Conservation (phyloP, 1,140 invertebrate species). For the Meteorus sp. region DNA sequence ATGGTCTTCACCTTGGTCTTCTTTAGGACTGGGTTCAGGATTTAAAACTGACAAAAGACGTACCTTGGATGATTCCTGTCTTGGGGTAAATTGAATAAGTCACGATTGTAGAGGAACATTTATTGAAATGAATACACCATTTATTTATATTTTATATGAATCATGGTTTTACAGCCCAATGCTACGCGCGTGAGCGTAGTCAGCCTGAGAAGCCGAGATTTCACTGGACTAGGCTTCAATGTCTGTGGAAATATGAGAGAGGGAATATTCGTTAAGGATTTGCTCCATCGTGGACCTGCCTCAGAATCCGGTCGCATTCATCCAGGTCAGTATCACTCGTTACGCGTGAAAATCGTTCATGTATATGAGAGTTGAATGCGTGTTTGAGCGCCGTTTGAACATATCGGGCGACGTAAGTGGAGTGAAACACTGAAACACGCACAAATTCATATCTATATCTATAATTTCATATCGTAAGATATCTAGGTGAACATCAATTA, state of each 20-base stretch:
- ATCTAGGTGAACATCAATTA: background rate
- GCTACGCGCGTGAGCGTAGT: constrained; percentile 63
- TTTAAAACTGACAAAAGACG: constrained; percentile 60
- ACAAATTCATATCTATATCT: background rate
- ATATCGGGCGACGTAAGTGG: constrained; percentile 26
- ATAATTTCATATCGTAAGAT: too few relatives aligned
- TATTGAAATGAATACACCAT: constrained; percentile 11
- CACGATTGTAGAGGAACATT: background rate
- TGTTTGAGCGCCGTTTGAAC: constrained; percentile 15
- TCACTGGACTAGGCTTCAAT: constrained; percentile 89
- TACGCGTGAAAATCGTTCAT: constrained; percentile 16
- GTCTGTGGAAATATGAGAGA: constrained; percentile 87
- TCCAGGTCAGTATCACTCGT: constrained; percentile 66
- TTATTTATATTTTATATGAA: constrained; percentile 8
- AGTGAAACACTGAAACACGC: constrained; percentile 19
- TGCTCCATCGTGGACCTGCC: constrained; percentile 84
- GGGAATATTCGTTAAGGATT: constrained; percentile 85
- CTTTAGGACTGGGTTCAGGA: constrained; percentile 53
- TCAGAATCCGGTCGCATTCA: constrained; percentile 80
- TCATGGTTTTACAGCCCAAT: constrained; percentile 45
- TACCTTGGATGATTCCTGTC: constrained; percentile 68
- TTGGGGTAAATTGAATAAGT: constrained; percentile 60
- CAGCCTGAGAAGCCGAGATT: constrained; percentile 80
- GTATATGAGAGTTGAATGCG: background rate
- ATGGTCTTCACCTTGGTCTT: constrained; percentile 60